phyloP scores from a whole-genome alignment of 1,140 invertebrate species.

The Aricia agestis region DNA sequence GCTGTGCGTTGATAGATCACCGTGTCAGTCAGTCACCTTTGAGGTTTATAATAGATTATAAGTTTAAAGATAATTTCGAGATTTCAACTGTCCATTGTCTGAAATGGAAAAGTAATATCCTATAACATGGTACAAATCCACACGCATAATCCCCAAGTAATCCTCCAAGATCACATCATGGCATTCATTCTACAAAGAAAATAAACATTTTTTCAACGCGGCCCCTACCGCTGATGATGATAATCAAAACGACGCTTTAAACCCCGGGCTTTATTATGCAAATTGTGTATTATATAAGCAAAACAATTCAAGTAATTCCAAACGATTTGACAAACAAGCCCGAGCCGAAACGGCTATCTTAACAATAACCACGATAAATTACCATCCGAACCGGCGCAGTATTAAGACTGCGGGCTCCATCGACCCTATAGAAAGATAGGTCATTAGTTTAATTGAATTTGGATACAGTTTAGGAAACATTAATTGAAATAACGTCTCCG shows the following conservation, averaged over 20 bases:
- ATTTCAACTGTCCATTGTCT: too few relatives aligned
- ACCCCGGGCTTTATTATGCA: constrained; percentile 5
- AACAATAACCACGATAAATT: constrained; percentile 65
- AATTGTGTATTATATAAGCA: constrained; percentile 9
- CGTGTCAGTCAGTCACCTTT: too few relatives aligned
- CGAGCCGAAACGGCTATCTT: constrained; percentile 43
- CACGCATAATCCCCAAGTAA: too few relatives aligned
- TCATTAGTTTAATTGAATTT: constrained; percentile 63
- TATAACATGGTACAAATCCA: too few relatives aligned
- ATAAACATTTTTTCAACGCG: not conserved
- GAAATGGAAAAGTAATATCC: too few relatives aligned
- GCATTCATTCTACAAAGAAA: too few relatives aligned
- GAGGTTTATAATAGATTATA: too few relatives aligned
- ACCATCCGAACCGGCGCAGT: constrained; percentile 59
- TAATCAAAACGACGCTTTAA: not conserved
- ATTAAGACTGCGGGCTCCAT: constrained; percentile 50
- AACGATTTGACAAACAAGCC: constrained; percentile 32
- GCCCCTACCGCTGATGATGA: not conserved
- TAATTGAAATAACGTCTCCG: constrained; percentile 39
- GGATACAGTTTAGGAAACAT: constrained; percentile 42
- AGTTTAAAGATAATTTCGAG: too few relatives aligned
- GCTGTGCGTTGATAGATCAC: too few relatives aligned
- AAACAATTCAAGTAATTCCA: constrained; percentile 20
- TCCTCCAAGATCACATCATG: too few relatives aligned
- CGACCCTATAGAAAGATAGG: constrained; percentile 41